Conservation (phyloP, 2,888 invertebrate genomes). For the Meteorus cinctellus region DNA sequence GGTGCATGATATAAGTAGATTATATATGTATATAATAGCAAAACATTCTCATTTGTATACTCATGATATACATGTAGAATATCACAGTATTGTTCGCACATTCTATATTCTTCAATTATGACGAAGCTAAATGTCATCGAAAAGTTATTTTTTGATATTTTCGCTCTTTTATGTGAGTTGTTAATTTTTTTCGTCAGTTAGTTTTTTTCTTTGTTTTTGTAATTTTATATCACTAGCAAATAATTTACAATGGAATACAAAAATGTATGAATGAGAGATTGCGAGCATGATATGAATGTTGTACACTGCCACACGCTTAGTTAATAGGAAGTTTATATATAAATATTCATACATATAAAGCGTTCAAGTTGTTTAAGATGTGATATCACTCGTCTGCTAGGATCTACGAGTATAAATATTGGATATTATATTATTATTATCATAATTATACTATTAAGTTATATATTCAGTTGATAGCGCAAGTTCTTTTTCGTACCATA, state of each 20-base stretch:
- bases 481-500: neutral
- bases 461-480: neutral
- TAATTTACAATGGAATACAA: conserved; percentile 5
- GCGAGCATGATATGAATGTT: conserved; percentile 7
- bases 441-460: neutral
- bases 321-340: neutral
- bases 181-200: neutral
- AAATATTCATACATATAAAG: neutral
- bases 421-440: neutral
- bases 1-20: neutral
- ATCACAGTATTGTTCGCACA: neutral
- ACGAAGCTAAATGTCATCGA: neutral
- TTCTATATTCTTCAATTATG: neutral
- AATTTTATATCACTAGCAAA: neutral
- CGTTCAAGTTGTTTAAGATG: conserved; percentile 44
- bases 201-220: neutral
- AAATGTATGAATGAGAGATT: conserved; percentile 11
- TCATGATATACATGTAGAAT: neutral
- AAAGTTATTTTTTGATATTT: neutral
- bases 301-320: conserved; percentile 38
- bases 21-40: neutral
- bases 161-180: neutral
- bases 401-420: conserved; percentile 31
- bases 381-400: conserved; percentile 50
- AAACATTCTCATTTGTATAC: neutral